Evolutionary conservation across 1,140 invertebrate species (phyloP).

Genomic region (Solenopsis fugax): DNA sequence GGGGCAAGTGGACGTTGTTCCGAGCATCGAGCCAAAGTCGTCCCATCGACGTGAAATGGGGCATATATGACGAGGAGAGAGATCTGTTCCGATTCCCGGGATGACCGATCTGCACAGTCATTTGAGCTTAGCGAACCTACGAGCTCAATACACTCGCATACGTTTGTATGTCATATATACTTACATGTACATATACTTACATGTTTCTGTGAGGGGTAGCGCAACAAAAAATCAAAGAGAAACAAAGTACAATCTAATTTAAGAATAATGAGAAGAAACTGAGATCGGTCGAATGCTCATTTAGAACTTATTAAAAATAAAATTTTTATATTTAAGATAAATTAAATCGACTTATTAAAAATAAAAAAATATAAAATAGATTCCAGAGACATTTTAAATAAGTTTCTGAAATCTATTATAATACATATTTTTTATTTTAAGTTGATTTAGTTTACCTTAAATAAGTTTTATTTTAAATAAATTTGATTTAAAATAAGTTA

Average conservation of each 20-base stretch:
- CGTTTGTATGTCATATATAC: background rate
- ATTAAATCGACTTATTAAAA: too few species aligned
- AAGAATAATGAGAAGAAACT: background rate
- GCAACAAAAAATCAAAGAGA: background rate
- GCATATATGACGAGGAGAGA: background rate
- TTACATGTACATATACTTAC: background rate
- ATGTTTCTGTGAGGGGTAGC: background rate
- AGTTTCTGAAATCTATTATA: too few species aligned
- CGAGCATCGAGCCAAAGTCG: slow-evolving; percentile 53
- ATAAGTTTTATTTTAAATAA: too few species aligned
- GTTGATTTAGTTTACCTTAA: too few species aligned
- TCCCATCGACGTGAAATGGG: slow-evolving; percentile 21
- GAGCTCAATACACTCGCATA: background rate
- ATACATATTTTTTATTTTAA: too few species aligned
- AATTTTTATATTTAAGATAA: too few species aligned
- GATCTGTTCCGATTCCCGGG: slow-evolving; percentile 6
- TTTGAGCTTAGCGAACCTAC: background rate
- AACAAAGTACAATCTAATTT: background rate
- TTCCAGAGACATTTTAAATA: too few species aligned
- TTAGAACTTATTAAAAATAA: too few species aligned
- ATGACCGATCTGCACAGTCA: background rate
- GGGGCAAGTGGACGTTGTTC: slow-evolving; percentile 56
- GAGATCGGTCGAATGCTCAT: too few species aligned
- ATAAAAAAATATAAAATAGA: too few species aligned
- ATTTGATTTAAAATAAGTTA: too few species aligned